These are phyloP conservation scores for Neotragus moschatus DNA, from an alignment of 2,113 vertebrate genomes.

Conservation along the genomic window DNA sequence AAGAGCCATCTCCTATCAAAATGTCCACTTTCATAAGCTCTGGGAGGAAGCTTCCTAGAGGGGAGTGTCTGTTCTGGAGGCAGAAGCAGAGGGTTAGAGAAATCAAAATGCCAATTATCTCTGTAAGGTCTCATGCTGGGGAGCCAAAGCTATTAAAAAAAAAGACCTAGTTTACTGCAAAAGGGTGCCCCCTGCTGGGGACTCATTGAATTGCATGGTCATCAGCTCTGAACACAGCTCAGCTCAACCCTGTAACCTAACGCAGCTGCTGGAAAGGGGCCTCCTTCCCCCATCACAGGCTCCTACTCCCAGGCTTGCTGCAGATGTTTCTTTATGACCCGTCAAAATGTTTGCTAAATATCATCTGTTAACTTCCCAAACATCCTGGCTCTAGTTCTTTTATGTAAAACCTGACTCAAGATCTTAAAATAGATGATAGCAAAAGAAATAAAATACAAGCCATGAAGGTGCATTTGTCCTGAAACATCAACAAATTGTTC, in stretches of 20 bases:
- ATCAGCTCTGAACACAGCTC: not conserved
- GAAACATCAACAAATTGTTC: not conserved
- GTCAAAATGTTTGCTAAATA: slow-evolving; percentile 71
- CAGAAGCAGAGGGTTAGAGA: slow-evolving; percentile 38
- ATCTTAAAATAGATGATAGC: slow-evolving; percentile 64
- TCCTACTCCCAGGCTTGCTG: slow-evolving; percentile 43
- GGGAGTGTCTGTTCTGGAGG: slow-evolving; percentile 37
- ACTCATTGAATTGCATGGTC: not conserved
- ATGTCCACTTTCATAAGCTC: slow-evolving; percentile 41
- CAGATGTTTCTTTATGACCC: slow-evolving; percentile 74
- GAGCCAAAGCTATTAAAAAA: slow-evolving; percentile 23
- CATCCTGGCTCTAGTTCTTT: slow-evolving; percentile 64
- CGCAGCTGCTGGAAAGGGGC: slow-evolving; percentile 42
- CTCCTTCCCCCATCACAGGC: not conserved
- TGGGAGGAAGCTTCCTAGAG: slow-evolving; percentile 23
- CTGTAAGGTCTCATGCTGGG: not conserved
- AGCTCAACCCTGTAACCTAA: slow-evolving; percentile 21
- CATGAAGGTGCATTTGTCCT: not conserved
- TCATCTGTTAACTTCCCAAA: slow-evolving; percentile 73
- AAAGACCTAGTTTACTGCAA: slow-evolving; percentile 60
- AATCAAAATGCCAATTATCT: slow-evolving; percentile 56
- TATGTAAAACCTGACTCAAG: slow-evolving; percentile 66
- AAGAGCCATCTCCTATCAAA: slow-evolving; percentile 34
- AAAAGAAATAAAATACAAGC: slow-evolving; percentile 41
- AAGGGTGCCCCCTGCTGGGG: slow-evolving; percentile 52